Conservation (phyloP, 2,113 vertebrate species). For the Laticauda laticaudata region DNA sequence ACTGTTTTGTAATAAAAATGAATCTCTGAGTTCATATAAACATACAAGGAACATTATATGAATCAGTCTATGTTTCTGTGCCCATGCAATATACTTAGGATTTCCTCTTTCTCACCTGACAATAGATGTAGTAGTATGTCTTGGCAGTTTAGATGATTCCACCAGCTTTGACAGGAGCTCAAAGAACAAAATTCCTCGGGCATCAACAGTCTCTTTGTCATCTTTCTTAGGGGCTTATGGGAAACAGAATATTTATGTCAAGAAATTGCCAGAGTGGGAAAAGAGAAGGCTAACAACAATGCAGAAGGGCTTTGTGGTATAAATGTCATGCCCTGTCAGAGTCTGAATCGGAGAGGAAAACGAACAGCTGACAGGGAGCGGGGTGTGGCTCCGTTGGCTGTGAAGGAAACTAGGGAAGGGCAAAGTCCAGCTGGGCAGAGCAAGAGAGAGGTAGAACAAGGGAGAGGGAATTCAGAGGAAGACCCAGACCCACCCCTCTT, state of each 20-base stretch:
- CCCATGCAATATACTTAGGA: not conserved
- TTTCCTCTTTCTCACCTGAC: constrained; percentile 48
- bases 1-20: not conserved
- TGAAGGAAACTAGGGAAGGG: no score
- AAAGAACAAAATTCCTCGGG: constrained; percentile 57
- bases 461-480: no score
- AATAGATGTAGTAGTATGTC: constrained; percentile 41
- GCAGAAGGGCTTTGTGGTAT: not conserved
- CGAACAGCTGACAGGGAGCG: no score
- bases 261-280: not conserved
- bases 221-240: constrained; percentile 51
- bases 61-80: not conserved
- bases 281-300: not conserved
- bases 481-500: no score
- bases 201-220: constrained; percentile 1
- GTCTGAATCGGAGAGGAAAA: no score
- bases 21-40: not conserved
- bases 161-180: constrained; percentile 60
- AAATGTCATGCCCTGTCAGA: not conserved
- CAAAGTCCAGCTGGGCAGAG: no score
- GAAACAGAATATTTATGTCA: not conserved
- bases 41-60: not conserved
- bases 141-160: constrained; percentile 54
- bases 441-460: no score
- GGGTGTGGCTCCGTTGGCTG: no score